Percentiles rank a stretch among this genome's conserved stretches.
Evolutionary conservation across 2,113 vertebrate species (phyloP).

Genomic region (Periophthalmodon schlosseri): DNA sequence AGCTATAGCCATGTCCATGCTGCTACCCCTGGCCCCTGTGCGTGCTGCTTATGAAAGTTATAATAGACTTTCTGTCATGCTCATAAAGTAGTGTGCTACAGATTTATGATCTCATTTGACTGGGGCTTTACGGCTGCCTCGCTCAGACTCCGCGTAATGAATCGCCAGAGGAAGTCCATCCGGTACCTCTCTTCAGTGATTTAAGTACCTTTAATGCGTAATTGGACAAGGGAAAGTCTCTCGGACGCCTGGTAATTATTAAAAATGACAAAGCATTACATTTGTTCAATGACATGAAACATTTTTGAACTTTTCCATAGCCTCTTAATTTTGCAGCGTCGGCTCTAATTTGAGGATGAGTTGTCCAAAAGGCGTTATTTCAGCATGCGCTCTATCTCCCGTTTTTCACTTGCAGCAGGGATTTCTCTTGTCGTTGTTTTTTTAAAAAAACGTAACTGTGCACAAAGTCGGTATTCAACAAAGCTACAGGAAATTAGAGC

Average conservation of each 20-base stretch:
- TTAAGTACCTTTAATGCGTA: constrained; percentile 46
- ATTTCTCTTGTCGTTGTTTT: constrained; percentile 34
- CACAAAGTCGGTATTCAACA: constrained; percentile 20
- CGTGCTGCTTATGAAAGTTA: constrained; percentile 70
- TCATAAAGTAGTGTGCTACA: constrained; percentile 66
- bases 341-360: neutral
- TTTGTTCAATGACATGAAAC: constrained; percentile 4
- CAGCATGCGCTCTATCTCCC: constrained; percentile 31
- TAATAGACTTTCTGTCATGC: constrained; percentile 78
- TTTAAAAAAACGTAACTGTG: constrained; percentile 35
- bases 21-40: constrained; percentile 34
- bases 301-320: neutral
- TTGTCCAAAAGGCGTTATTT: constrained; percentile 2
- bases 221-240: constrained; percentile 65
- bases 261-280: constrained; percentile 11
- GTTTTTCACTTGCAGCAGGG: constrained; percentile 48
- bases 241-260: constrained; percentile 46
- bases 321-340: constrained; percentile 8
- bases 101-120: constrained; percentile 81
- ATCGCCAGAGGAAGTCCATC: constrained; percentile 65
- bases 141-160: constrained; percentile 69
- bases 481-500: constrained; percentile 56
- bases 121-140: constrained; percentile 54
- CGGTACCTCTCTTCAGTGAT: constrained; percentile 41
- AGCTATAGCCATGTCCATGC: constrained; percentile 25